phyloP scores from a whole-genome alignment of 64 coral and sea anemone species.

The Anthopleura sola region DNA sequence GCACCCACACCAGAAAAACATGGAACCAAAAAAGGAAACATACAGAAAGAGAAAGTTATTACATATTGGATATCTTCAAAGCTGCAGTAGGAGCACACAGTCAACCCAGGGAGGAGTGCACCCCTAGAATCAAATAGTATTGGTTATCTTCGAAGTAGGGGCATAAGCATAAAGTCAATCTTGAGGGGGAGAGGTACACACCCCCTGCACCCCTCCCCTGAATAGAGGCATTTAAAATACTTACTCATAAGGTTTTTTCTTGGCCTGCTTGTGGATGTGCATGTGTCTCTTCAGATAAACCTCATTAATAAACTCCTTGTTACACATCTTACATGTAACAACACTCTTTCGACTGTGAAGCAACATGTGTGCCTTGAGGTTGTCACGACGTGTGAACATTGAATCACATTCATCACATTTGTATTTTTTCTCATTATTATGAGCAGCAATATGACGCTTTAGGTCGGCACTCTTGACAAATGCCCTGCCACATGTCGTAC shows the following conservation, averaged over 20 bases:
- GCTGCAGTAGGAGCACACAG: too few species aligned
- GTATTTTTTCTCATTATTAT: constrained; percentile 88
- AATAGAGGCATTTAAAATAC: background rate
- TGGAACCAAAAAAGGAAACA: too few species aligned
- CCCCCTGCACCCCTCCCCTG: background rate
- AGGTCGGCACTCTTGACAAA: constrained; percentile 97
- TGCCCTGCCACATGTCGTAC: constrained; percentile 60
- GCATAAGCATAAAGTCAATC: too few species aligned
- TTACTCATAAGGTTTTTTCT: constrained; percentile 97
- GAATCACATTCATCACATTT: constrained; percentile 83
- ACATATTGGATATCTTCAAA: too few species aligned
- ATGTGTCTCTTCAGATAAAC: constrained; percentile 89
- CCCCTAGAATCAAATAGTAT: too few species aligned
- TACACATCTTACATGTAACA: constrained; percentile 79
- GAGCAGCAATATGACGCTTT: constrained; percentile 85
- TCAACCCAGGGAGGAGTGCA: too few species aligned
- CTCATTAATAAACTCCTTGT: constrained; percentile 88
- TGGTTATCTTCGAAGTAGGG: too few species aligned
- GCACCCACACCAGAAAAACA: too few species aligned
- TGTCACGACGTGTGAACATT: constrained; percentile 80
- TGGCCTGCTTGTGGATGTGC: constrained; percentile 92
- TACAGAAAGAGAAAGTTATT: too few species aligned
- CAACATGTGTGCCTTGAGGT: constrained; percentile 84
- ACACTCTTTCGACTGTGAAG: constrained; percentile 76
- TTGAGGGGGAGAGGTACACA: too few species aligned